Evolutionary conservation across 2,888 invertebrate genomes (phyloP).

Genomic region (Eilema depressum): DNA sequence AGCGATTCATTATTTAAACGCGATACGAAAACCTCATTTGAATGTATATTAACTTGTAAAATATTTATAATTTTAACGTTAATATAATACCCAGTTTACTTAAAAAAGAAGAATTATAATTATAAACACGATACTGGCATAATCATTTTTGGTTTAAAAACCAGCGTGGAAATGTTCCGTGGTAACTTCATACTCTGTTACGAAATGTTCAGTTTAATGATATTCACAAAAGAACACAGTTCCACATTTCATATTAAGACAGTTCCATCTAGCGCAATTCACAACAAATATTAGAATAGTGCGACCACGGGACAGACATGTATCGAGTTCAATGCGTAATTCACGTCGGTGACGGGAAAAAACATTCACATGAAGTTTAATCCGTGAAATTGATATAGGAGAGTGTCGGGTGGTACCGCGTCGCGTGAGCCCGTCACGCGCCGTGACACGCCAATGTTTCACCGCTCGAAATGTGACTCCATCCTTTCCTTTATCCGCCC

Average conservation of each 20-base stretch:
- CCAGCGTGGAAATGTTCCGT: neutral
- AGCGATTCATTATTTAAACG: neutral
- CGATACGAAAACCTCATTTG: neutral
- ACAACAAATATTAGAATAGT: slow-evolving; percentile 14
- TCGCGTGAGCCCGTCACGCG: slow-evolving; percentile 59
- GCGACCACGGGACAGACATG: slow-evolving; percentile 16
- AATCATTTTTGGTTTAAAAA: neutral
- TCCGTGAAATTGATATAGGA: slow-evolving; percentile 72
- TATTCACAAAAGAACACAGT: neutral
- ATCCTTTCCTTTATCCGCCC: slow-evolving; percentile 69
- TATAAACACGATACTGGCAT: no score
- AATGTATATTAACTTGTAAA: no score
- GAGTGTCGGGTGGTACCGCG: slow-evolving; percentile 44
- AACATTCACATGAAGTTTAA: slow-evolving; percentile 52
- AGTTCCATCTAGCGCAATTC: neutral
- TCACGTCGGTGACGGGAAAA: slow-evolving; percentile 32
- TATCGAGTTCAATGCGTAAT: slow-evolving; percentile 35
- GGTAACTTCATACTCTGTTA: neutral
- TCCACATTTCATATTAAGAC: no score
- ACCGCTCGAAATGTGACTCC: slow-evolving; percentile 56
- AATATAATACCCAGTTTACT: neutral
- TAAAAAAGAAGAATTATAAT: neutral
- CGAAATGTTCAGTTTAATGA: neutral
- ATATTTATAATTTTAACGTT: neutral
- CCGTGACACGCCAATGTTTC: slow-evolving; percentile 75